Evolutionary conservation across 2,888 invertebrate species (phyloP), one percentile per base, ranked within the genome.

Genomic region (Aporophyla nigra): DNA sequence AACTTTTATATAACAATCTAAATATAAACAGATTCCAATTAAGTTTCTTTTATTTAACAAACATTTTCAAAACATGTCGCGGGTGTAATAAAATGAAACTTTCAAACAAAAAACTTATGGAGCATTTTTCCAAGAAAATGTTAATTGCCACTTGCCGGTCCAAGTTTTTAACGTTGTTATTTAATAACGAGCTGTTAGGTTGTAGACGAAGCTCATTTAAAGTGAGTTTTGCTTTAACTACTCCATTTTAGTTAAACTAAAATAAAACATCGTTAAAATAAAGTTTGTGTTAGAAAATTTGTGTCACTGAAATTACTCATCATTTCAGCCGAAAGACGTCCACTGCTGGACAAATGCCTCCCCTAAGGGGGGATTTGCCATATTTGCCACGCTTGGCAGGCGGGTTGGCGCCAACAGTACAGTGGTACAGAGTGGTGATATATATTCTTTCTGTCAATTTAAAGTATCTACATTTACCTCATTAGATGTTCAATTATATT

Each of bases 111-210:
- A n/a, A 73, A 68, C 61, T 83, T 71, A 58, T n/a, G 54, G 16
- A 65, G 68, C 21, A 49, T 74, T 86, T 85, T 82, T 61, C 73
- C 54, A 86, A 83, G 84, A 83, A 83, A 83, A 83, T 78, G 71
- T 78, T 83, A 83, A 86, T 86, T 83, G 69, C 74, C 79, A 86
- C 86, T 83, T 71, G 71, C 43, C 51, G 43, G 43, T 59, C 33
- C 69, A 86, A 83, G 78, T 83, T 83, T 74, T 83, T 83, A 83
- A 83, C 78, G 65, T 83, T 83, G 65, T 83, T 78, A 83, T 86
- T 83, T 86, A 78, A 86, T 86, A 83, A 86, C 83, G 76, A 85
- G 69, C 78, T 78, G 79, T 86, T 83, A 86, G 65, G 27, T 71
- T 65, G 49, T 69, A 74, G 68, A 73, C 68, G 73, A 62, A 74